phyloP scores from a whole-genome alignment of 2,113 vertebrate species.

The Arvicanthis niloticus region DNA sequence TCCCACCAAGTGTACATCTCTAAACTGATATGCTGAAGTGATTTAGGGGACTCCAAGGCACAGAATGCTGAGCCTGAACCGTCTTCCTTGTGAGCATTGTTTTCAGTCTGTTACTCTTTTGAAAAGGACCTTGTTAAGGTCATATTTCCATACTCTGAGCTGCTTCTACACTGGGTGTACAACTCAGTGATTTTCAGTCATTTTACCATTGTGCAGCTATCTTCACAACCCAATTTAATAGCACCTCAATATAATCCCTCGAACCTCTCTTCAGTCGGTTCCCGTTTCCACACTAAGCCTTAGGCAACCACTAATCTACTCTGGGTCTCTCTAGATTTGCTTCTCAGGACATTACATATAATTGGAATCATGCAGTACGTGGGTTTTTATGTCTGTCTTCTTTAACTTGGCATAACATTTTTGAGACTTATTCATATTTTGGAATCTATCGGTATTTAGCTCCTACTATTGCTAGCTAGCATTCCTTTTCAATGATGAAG shows the following conservation, averaged over 20 bases:
- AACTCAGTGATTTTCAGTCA: not conserved
- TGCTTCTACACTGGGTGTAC: not conserved
- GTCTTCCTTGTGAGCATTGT: not conserved
- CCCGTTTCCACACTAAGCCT: not conserved
- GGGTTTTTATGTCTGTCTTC: not conserved
- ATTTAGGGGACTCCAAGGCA: not conserved
- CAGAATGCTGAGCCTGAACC: no score
- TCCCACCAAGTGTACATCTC: not conserved
- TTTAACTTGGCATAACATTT: not conserved
- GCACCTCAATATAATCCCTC: not conserved
- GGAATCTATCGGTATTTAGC: not conserved
- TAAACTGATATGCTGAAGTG: not conserved
- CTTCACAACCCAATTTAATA: not conserved
- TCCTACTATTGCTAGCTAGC: not conserved
- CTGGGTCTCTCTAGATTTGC: not conserved
- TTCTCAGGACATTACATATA: not conserved
- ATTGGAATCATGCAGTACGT: rapidly evolving
- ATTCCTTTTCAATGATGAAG: not conserved
- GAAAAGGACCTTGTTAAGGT: not conserved
- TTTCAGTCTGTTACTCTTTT: not conserved
- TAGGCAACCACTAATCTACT: not conserved
- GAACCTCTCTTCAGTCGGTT: not conserved
- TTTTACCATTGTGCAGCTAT: not conserved
- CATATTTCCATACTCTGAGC: not conserved
- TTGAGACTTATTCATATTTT: not conserved